Evolutionary conservation across 1,140 invertebrate genomes (phyloP).

Genomic region (Drosophila cardini): DNA sequence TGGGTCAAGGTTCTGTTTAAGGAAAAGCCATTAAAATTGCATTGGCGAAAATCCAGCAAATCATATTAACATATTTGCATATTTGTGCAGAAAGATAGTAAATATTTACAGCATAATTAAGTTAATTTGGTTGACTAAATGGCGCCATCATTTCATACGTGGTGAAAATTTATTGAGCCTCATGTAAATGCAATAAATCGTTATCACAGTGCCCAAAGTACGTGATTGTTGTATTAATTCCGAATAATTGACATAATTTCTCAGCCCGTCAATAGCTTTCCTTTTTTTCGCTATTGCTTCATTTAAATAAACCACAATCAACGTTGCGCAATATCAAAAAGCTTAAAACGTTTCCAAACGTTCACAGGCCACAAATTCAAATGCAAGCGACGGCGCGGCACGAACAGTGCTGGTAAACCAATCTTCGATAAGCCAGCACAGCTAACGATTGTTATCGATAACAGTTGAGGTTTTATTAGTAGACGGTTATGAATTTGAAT

Average conservation of each 20-base stretch:
- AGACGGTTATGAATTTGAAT: background rate
- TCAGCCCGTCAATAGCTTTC: constrained; percentile 62
- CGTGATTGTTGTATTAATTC: constrained; percentile 60
- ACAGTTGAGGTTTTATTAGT: background rate
- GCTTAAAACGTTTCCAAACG: constrained; percentile 3
- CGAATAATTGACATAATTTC: constrained; percentile 65
- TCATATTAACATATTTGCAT: constrained; percentile 10
- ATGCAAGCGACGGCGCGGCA: constrained; percentile 7
- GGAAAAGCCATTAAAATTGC: constrained; percentile 35
- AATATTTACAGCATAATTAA: constrained; percentile 66
- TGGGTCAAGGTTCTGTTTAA: constrained; percentile 69
- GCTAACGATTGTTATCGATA: constrained; percentile 18
- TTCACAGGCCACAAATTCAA: constrained; percentile 18
- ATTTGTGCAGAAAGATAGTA: constrained; percentile 17
- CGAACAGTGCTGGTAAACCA: constrained; percentile 6
- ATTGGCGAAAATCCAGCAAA: constrained; percentile 50
- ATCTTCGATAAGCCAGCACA: background rate
- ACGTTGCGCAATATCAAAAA: constrained; percentile 56
- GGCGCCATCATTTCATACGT: constrained; percentile 74
- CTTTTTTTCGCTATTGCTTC: constrained; percentile 50
- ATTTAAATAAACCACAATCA: constrained; percentile 62
- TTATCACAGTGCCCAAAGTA: constrained; percentile 62
- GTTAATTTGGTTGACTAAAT: constrained; percentile 57
- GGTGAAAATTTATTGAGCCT: constrained; percentile 72
- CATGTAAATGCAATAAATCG: constrained; percentile 49